These are phyloP conservation scores for Mormyrops attenuatus DNA, from an alignment of 2,797 vertebrate species.

Conservation along the genomic window DNA sequence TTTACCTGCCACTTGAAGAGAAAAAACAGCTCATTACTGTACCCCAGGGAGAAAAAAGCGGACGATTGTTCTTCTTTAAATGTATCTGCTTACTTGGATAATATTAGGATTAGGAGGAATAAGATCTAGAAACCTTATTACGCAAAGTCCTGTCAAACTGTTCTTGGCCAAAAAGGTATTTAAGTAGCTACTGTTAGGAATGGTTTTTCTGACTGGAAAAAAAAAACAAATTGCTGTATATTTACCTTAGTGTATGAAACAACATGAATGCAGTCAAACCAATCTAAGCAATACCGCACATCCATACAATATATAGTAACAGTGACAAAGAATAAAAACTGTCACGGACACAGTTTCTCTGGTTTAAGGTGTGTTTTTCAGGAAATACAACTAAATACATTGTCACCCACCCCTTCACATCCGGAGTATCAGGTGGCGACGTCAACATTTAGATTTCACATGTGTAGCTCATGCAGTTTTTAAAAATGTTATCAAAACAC, in stretches of 20 bases:
- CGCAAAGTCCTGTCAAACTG: not conserved
- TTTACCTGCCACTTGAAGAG: not conserved
- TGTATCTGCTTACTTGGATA: not conserved
- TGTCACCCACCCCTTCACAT: not conserved
- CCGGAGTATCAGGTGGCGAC: not conserved
- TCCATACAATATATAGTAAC: not conserved
- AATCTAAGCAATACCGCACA: not conserved
- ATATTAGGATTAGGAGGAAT: conserved; percentile 1
- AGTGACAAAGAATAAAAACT: not conserved
- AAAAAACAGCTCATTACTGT: not conserved
- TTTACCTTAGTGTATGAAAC: not conserved
- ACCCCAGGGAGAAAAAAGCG: not conserved
- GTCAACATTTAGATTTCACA: not conserved
- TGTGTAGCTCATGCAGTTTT: not conserved
- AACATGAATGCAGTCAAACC: not conserved
- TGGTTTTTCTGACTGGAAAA: not conserved
- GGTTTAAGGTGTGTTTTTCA: not conserved
- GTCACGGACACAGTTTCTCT: not conserved
- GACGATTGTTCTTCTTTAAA: not conserved
- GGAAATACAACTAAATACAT: not conserved
- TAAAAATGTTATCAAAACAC: not conserved
- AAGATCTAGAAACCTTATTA: conserved; percentile 3
- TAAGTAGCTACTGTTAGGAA: not conserved
- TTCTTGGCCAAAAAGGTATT: not conserved
- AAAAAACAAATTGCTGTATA: not conserved